Base-by-base conservation (phyloP, 1,140 invertebrate genomes). In the Bursaphelenchus mucronatus region DNA sequence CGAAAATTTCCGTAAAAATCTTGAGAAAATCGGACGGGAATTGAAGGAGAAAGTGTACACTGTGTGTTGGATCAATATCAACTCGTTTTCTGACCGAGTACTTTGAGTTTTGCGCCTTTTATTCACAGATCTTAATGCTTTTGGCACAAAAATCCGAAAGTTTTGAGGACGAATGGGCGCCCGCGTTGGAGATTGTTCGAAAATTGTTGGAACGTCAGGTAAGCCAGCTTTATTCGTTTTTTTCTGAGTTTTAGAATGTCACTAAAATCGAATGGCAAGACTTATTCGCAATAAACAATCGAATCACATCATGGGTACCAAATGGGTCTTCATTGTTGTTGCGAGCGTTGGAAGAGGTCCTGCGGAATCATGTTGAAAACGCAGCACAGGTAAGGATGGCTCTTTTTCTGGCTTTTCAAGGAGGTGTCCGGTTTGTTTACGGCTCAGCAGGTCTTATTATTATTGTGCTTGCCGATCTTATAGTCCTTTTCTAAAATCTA, bases 211-310 rank as follows among this genome's bases (percentile, higher is more conserved):
- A 69, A 44, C 66, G 64, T 13, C 41, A 68, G 64, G 64, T 66
- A 7, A 64, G 40, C 63, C 58, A 9, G 11, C 8, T 15, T 59
- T 11, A 13, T 15, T 11, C 66, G 67, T 43, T 9, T 67, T 9
- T 1, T 11, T 13, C 13, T 17, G 21, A 19, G 11, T 63, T 67
- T 56, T 57, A 74, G 71, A 76, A 74, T 68, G 74, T 74, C 19
- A 54, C 63, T 0, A 77, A 73, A 64, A 30, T 19, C 17, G 74
- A 76, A 59, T 74, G 71, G 71, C 71, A 74, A 13, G 71, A 76
- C 43, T 51, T 74, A 9, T 74, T 74, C 51, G 63, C 58, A 8
- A 74, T 61, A 13, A 76, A 77, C 43, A 74, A 76, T 51, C 46
- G 63, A n/a, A 68, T 74, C 13, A 58, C 64, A 47, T 70, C 71